phyloP scores from a whole-genome alignment of 2,797 vertebrate species.

The Smutsia gigantea region DNA sequence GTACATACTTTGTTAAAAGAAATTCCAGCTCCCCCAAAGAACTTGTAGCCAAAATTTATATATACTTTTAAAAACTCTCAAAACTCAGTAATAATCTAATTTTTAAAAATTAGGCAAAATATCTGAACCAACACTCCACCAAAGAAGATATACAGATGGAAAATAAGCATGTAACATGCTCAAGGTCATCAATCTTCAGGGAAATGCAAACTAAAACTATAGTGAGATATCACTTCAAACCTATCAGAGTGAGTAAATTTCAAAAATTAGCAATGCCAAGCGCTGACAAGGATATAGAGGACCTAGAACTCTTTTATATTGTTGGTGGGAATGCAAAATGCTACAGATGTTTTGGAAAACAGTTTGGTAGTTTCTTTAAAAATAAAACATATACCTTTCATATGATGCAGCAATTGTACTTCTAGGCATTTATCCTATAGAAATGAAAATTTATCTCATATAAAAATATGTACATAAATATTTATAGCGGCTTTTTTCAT shows the following conservation, averaged over 20 bases:
- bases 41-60: neutral
- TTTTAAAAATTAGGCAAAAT: neutral
- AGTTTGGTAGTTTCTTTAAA: neutral
- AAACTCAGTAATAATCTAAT: neutral
- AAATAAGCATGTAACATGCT: neutral
- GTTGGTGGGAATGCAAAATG: neutral
- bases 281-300: neutral
- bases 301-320: neutral
- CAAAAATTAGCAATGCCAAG: neutral
- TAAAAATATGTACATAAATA: neutral
- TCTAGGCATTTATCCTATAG: neutral
- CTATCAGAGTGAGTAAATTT: neutral
- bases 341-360: neutral
- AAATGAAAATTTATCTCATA: conserved; percentile 38
- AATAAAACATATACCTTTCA: neutral
- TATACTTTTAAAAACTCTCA: neutral
- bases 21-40: neutral
- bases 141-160: neutral
- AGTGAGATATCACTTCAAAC: neutral
- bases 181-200: neutral
- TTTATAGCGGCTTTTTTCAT: neutral
- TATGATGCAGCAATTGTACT: neutral
- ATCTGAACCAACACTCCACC: neutral
- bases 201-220: neutral
- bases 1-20: neutral